These are phyloP conservation scores for Pachyrhynchus sulphureomaculatus DNA, from an alignment of 1,140 invertebrate genomes.

Conservation along the genomic window DNA sequence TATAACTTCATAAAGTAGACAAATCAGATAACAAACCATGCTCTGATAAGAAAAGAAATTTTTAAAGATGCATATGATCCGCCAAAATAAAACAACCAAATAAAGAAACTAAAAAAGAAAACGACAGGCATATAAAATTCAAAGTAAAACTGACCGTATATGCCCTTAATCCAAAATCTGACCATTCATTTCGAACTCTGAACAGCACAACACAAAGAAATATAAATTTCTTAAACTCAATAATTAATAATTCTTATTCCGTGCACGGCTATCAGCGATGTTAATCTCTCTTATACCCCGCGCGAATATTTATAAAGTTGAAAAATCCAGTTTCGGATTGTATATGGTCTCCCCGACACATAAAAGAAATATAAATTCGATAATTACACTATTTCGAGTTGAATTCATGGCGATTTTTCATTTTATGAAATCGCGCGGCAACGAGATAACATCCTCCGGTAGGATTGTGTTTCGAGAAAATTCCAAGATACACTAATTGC, in stretches of 20 bases:
- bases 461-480: constrained; percentile 15
- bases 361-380: constrained; percentile 30
- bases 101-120: too few relatives aligned
- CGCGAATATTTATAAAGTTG: constrained; percentile 23
- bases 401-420: constrained; percentile 25
- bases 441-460: constrained; percentile 11
- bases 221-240: constrained; percentile 33
- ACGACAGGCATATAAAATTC: neutral
- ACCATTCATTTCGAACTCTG: constrained; percentile 10
- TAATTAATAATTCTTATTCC: constrained; percentile 34
- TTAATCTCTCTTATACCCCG: constrained; percentile 23
- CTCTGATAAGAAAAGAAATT: too few relatives aligned
- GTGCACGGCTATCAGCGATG: constrained; percentile 26
- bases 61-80: too few relatives aligned
- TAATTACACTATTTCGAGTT: constrained; percentile 27
- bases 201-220: constrained; percentile 28
- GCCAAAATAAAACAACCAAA: too few relatives aligned
- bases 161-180: constrained; percentile 25
- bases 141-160: neutral
- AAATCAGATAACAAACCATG: too few relatives aligned
- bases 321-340: constrained; percentile 28
- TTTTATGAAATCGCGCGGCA: constrained; percentile 24
- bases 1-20: too few relatives aligned
- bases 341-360: constrained; percentile 24
- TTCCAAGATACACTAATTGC: neutral